Percentiles rank a stretch among this genome's conserved stretches.
Conservation (phyloP, 2,888 invertebrate genomes). For the Tanytarsus gracilentus region DNA sequence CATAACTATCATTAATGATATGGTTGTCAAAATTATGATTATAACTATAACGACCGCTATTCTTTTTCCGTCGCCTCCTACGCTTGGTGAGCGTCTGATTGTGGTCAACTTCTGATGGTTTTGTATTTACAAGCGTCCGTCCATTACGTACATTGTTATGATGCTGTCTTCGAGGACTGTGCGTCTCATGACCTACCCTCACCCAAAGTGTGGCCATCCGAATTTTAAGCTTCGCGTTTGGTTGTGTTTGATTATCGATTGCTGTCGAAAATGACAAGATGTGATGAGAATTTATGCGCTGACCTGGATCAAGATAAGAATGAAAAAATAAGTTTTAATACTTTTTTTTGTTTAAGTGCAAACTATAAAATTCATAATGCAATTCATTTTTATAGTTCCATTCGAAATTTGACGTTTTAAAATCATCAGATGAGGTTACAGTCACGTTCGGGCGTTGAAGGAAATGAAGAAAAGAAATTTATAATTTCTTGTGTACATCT, state of each 20-base stretch:
- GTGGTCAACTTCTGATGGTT: not conserved
- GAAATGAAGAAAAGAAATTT: too few relatives aligned
- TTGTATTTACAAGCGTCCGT: constrained; percentile 17
- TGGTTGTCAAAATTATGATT: constrained; percentile 24
- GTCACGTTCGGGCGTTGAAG: too few relatives aligned
- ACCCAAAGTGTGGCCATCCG: constrained; percentile 75
- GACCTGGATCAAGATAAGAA: constrained; percentile 49
- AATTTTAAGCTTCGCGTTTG: constrained; percentile 55
- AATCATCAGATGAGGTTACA: not conserved
- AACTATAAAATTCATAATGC: constrained; percentile 1
- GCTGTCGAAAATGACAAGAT: constrained; percentile 75
- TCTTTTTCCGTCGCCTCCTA: constrained; percentile 5
- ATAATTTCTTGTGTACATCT: too few relatives aligned
- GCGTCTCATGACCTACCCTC: constrained; percentile 37
- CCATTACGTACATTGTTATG: not conserved
- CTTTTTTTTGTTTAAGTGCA: constrained; percentile 1
- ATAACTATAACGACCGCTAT: not conserved
- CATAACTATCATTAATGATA: constrained; percentile 23
- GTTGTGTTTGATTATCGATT: constrained; percentile 43
- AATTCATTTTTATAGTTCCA: not conserved
- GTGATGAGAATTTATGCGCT: constrained; percentile 73
- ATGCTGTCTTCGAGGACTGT: not conserved
- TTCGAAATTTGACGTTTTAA: not conserved
- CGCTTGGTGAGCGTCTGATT: not conserved
- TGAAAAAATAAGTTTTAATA: not conserved